phyloP scores from a whole-genome alignment of 2,113 vertebrate genomes.

The Carassius carassius region DNA sequence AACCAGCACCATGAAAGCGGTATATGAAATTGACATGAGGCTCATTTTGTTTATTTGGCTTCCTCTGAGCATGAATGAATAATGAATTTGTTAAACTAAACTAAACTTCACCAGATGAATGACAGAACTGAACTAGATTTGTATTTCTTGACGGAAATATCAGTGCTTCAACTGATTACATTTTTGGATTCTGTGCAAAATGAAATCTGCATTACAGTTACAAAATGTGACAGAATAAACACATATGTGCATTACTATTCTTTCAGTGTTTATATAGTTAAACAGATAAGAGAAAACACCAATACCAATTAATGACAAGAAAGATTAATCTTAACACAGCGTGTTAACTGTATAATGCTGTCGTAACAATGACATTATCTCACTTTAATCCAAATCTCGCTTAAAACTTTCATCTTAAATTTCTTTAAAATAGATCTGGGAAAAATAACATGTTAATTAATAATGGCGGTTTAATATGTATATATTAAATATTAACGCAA shows the following conservation, averaged over 20 bases:
- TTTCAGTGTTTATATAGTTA: not conserved
- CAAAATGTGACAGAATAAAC: not conserved
- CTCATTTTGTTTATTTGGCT: conserved; percentile 4
- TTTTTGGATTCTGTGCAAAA: not conserved
- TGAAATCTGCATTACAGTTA: not conserved
- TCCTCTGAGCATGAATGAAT: not conserved
- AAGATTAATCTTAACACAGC: no score
- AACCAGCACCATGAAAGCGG: not conserved
- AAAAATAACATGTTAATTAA: no score
- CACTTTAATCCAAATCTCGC: no score
- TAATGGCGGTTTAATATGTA: no score
- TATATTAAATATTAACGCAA: no score
- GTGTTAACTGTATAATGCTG: no score
- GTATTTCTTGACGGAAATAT: not conserved
- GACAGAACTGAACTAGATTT: not conserved
- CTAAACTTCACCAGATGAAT: not conserved
- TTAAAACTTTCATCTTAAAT: no score
- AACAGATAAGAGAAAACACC: not conserved
- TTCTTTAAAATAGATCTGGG: no score
- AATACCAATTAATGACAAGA: no score
- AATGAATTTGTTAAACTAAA: conserved; percentile 6
- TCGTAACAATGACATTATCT: no score
- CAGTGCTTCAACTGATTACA: not conserved
- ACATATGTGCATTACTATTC: not conserved
- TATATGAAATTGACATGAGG: not conserved